phyloP scores from a whole-genome alignment of 2,797 vertebrate genomes.

The Phrynocephalus guinanensis region DNA sequence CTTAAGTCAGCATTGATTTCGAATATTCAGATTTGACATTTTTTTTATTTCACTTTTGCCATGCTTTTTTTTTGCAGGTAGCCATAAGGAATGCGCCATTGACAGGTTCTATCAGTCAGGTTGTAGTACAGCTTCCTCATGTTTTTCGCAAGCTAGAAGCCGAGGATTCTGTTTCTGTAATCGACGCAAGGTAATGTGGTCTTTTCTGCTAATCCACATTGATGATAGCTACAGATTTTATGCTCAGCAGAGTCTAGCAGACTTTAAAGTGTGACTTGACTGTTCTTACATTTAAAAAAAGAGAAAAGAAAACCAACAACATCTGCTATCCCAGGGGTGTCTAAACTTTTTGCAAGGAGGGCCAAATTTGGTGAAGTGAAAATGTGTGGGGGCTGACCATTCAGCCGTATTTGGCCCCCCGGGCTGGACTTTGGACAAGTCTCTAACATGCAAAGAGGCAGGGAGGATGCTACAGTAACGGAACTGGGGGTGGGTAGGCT shows the following conservation, averaged over 20 bases:
- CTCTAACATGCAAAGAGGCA: no score
- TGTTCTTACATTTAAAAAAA: not conserved
- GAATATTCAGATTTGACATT: not conserved
- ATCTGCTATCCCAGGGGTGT: not conserved
- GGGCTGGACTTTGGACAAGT: no score
- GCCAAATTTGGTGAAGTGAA: no score
- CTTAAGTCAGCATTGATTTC: not conserved
- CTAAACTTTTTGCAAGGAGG: no score
- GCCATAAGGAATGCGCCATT: conserved; percentile 82
- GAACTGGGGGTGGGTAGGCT: no score
- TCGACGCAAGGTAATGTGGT: conserved; percentile 86
- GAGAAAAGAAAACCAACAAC: not conserved
- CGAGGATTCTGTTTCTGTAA: conserved; percentile 82
- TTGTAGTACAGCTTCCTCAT: conserved; percentile 94
- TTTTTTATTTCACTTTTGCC: not conserved
- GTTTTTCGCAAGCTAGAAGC: conserved; percentile 91
- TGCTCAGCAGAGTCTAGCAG: not conserved
- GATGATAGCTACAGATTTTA: not conserved
- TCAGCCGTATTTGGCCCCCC: no score
- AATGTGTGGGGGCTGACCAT: no score
- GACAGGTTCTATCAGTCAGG: conserved; percentile 90
- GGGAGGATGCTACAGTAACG: no score
- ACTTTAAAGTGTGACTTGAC: not conserved
- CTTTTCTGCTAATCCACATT: not conserved
- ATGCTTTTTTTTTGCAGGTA: conserved; percentile 77